Base-by-base conservation (phyloP, 2,113 vertebrate species). In the Papio anubis region DNA sequence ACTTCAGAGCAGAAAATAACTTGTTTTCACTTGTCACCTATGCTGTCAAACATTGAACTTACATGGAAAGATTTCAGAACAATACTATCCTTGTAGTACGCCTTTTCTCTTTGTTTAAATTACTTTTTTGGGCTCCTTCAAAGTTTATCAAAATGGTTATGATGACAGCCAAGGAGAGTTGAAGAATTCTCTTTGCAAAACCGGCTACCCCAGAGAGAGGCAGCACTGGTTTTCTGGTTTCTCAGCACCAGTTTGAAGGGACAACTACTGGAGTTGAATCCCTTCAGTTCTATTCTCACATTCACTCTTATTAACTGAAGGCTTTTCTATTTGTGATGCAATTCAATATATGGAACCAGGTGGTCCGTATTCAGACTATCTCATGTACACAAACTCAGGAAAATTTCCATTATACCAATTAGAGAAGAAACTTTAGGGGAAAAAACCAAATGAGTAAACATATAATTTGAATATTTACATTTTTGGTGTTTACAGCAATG, bases 91-190 rank as follows among this genome's bases (percentile, higher is more conserved):
- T 80, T 35, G 18, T 48, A 35, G 7, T 75, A 35, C 64, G 21
- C 75, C 50, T 68, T 66, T 79, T 72, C 18, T 85, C 9, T 92
- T 85, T 78, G 45, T 76, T 97, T 85, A 93, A 70, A 32, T 94
- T 75, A 55, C 79, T 84, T 80, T 72, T 78, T 2, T 2, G 32
- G 30, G 21, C 32, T 86, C 23, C 27, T 76, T 95, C 57, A 68
- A 48, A 94, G 38, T 40, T 91, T 68, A 52, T 70, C 30, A 90
- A 96, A 87, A 76, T 59, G 32, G 13, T 59, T 76, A 32, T 89
- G 66, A 85, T 59, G 81, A 86, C 16, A 85, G 76, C 18, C 6
- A 48, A 70, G 40, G 52, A 97, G 32, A 35, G 35, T 27, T 82
- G 66, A 68, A 83, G 30, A 55, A 70, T 78, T 55, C 55, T 86